Conservation (phyloP, 2,113 vertebrate genomes). For the Charina bottae region DNA sequence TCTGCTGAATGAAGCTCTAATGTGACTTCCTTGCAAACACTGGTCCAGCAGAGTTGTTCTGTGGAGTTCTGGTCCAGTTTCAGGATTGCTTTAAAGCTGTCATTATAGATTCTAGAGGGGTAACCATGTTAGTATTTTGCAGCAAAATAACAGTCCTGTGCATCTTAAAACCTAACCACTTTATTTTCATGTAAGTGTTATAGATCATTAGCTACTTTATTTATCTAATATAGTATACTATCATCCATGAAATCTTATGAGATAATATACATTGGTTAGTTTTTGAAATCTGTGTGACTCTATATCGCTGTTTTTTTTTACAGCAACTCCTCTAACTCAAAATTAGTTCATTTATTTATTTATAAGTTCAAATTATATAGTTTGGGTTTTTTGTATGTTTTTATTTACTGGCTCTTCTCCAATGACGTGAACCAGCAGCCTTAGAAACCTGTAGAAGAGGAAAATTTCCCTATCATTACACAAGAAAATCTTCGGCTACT, state of each 20-base stretch:
- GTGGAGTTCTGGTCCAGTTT: not conserved
- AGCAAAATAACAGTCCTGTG: not conserved
- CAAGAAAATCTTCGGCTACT: not conserved
- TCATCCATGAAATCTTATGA: not conserved
- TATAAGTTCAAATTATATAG: not conserved
- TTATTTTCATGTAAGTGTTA: not conserved
- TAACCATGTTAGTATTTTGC: not conserved
- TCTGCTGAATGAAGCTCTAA: not conserved
- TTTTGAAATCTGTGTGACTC: not conserved
- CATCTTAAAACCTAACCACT: not conserved
- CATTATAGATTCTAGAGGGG: not conserved
- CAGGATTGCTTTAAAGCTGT: not conserved
- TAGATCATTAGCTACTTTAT: not conserved
- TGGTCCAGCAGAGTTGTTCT: not conserved
- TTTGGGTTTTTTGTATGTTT: not conserved
- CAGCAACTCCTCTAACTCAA: not conserved
- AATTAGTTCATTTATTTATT: not conserved
- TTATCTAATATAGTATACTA: not conserved
- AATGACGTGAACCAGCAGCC: not conserved
- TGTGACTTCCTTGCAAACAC: not conserved
- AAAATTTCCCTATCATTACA: not conserved
- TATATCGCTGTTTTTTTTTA: not conserved
- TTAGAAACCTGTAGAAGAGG: not conserved
- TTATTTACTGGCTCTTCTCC: not conserved
- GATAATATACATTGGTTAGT: not conserved